Evolutionary conservation across 2,888 invertebrate genomes (phyloP), one percentile per base, ranked within the genome.

Genomic region (Aporophyla nigra): DNA sequence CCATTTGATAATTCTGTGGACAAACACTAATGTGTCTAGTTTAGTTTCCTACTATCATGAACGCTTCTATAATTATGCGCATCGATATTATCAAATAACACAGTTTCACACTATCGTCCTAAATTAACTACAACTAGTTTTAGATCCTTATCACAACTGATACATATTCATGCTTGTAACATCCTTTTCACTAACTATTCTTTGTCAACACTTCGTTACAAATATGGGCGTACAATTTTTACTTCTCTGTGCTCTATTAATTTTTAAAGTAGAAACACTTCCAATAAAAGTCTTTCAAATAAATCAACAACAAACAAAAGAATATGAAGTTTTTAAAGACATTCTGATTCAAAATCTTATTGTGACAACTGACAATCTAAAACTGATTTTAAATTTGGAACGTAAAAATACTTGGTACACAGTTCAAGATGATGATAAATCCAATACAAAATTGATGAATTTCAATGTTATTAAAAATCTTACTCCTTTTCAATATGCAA

Each of bases 281-380:
- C 86, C 80, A 0, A 9, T 76, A 16, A 70, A 83, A 67, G 1
- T 74, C 0, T 59, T 58, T 5, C 65, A 72, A 72, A 67, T 75
- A 43, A 77, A 73, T 40, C 72, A 78, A 10, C 78, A 77, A 19
- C 66, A 78, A 43, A 80, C 58, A 9, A 72, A 86, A 53, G 66
- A 76, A 14, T 80, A 87, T 7, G 80, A 90, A 49, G 73, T 80
- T 10, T 83, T 86, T 21, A 91, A 90, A 80, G 84, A 87, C 16
- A 75, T 88, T 74, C 70, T 91, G 6, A 86, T 90, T 24, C 78
- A 90, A 72, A 87, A 91, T 72, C 76, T 91, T 2, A 83, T 91
- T 66, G 62, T 85, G 24, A 85, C 92, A 46, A 90, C 89, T 76
- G 88, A 91, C n/a, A 89, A 87, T 84, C 83, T 92, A 2, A 89